phyloP scores from a whole-genome alignment of 1,140 invertebrate species.

The Teleogryllus occipitalis region DNA sequence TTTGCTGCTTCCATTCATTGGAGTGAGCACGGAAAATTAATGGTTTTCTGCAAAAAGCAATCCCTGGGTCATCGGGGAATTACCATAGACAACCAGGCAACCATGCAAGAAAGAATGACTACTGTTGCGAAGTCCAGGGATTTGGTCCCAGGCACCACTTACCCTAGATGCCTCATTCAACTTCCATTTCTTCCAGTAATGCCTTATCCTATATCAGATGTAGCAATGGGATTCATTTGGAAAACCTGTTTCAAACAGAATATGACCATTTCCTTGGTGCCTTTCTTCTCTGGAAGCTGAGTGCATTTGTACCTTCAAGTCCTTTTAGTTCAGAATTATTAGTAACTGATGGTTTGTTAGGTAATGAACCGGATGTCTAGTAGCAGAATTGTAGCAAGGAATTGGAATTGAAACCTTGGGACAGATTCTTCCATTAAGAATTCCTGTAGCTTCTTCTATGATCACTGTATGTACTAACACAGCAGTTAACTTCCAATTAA shows the following conservation, averaged over 20 bases:
- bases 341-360: not conserved
- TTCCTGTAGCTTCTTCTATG: not conserved
- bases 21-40: not conserved
- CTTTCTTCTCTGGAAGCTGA: not conserved
- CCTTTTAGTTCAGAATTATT: not conserved
- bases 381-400: not conserved
- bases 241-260: not conserved
- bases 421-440: not conserved
- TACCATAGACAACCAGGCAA: not conserved
- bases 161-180: not conserved
- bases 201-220: not conserved
- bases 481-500: not conserved
- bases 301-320: not conserved
- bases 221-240: not conserved
- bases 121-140: not conserved
- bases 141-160: not conserved
- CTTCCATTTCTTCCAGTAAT: not conserved
- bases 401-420: not conserved
- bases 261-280: not conserved
- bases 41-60: not conserved
- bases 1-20: too few species aligned
- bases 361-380: not conserved
- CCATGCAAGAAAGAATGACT: not conserved
- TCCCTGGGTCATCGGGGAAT: not conserved
- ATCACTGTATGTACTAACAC: not conserved